Conservation (phyloP, 2,888 invertebrate species). For the Nemotelus pantherinus region DNA sequence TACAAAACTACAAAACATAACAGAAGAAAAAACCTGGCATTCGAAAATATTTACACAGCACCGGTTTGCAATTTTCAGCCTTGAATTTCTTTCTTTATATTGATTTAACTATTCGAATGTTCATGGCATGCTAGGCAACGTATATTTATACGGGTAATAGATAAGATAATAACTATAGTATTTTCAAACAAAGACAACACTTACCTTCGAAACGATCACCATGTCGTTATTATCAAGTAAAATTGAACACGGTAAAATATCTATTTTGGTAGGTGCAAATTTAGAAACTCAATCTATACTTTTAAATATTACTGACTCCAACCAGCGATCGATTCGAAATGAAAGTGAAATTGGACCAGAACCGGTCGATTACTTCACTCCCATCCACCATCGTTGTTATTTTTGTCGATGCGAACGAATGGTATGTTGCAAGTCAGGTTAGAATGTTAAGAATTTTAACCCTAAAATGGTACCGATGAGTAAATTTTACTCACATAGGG, state of each 20-base stretch:
- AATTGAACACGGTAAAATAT: background rate
- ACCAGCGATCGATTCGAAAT: conserved; percentile 13
- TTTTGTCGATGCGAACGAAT: background rate
- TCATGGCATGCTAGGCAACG: too few relatives aligned
- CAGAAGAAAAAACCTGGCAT: too few relatives aligned
- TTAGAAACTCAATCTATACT: background rate
- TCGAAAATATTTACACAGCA: too few relatives aligned
- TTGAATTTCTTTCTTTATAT: too few relatives aligned
- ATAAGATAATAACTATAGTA: too few relatives aligned
- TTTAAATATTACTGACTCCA: background rate
- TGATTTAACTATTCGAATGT: too few relatives aligned
- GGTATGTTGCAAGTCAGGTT: background rate
- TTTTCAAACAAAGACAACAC: background rate
- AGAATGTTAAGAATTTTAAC: too few relatives aligned
- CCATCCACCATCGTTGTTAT: background rate
- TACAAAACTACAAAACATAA: too few relatives aligned
- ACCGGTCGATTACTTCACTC: background rate
- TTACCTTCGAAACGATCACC: conserved; percentile 30
- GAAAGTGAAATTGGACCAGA: conserved; percentile 13
- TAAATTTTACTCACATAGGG: too few relatives aligned
- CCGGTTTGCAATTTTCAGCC: too few relatives aligned
- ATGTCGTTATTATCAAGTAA: conserved; percentile 18
- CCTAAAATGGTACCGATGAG: too few relatives aligned
- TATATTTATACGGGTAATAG: too few relatives aligned
- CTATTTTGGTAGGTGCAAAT: background rate